A percentile compares a stretch with the other conserved stretches of the same genome.
phyloP scores from a whole-genome alignment of 30 jellyfish, hydroid and myxozoan genomes.

The Phacellophora camtschatica region DNA sequence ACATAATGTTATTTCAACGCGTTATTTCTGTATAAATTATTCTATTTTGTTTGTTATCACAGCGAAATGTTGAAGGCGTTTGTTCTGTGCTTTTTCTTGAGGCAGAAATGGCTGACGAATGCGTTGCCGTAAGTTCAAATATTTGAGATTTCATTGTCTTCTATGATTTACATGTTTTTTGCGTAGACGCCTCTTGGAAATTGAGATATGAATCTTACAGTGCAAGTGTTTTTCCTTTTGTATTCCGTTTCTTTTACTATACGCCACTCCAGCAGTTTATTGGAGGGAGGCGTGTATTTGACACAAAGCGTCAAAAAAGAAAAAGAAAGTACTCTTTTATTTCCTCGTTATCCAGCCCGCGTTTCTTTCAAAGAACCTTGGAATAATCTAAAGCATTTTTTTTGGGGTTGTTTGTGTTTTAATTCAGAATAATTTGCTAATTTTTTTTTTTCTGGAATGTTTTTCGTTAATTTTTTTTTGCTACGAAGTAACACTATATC shows the following conservation, averaged over 20 bases:
- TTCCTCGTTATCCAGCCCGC: not conserved
- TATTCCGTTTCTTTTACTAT: too few relatives aligned
- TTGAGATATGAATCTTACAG: too few relatives aligned
- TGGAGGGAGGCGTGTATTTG: too few relatives aligned
- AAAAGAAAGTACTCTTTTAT: not conserved
- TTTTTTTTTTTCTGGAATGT: not conserved
- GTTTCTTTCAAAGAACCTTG: too few relatives aligned
- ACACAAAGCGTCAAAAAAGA: not conserved
- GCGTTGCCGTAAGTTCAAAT: slow-evolving; percentile 82
- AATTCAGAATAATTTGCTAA: not conserved
- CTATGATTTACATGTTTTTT: too few relatives aligned
- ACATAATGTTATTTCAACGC: not conserved
- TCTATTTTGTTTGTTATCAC: not conserved
- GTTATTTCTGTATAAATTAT: not conserved
- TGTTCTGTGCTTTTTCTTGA: slow-evolving; percentile 84
- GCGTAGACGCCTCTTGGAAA: too few relatives aligned
- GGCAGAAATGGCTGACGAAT: slow-evolving; percentile 95
- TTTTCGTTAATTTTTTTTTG: not conserved
- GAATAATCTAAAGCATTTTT: too few relatives aligned
- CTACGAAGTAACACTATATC: too few relatives aligned
- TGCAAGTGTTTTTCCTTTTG: too few relatives aligned
- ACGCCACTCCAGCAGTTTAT: too few relatives aligned
- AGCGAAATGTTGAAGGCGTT: slow-evolving; percentile 98
- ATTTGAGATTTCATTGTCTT: too few relatives aligned
- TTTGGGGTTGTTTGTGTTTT: too few relatives aligned